These are phyloP conservation scores for Aphidius ervi DNA, from an alignment of 1,140 invertebrate genomes.

Conservation along the genomic window DNA sequence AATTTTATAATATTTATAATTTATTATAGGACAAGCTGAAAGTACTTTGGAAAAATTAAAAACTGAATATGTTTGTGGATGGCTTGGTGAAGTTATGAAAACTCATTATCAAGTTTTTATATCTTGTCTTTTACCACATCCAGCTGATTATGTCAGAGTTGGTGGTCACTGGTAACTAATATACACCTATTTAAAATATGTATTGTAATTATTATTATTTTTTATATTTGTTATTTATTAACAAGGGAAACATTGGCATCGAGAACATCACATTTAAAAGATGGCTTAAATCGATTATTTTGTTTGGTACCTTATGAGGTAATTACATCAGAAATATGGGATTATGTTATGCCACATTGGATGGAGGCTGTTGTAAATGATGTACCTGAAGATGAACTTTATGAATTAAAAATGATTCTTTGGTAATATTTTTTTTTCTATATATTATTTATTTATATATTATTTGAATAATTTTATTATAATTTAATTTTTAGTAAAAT, in stretches of 20 bases:
- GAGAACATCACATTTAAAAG: conserved; percentile 89
- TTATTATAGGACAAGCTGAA: conserved; percentile 69
- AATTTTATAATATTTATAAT: conserved; percentile 17
- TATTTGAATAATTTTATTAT: conserved; percentile 3
- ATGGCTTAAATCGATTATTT: conserved; percentile 87
- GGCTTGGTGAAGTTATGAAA: conserved; percentile 82
- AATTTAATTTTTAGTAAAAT: conserved; percentile 73
- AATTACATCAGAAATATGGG: conserved; percentile 93
- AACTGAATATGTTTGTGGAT: conserved; percentile 86
- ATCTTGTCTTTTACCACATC: conserved; percentile 79
- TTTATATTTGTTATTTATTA: conserved; percentile 16
- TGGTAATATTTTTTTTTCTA: conserved; percentile 52
- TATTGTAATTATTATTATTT: conserved; percentile 16
- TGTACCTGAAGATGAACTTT: conserved; percentile 86
- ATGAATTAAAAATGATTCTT: conserved; percentile 87
- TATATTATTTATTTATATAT: conserved; percentile 15
- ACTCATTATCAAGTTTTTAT: conserved; percentile 85
- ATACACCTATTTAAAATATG: background rate
- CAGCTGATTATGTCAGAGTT: conserved; percentile 84
- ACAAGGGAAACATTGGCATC: conserved; percentile 75
- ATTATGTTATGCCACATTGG: conserved; percentile 97
- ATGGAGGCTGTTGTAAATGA: conserved; percentile 96
- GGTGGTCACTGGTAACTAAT: conserved; percentile 84
- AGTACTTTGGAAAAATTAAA: conserved; percentile 88
- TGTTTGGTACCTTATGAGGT: conserved; percentile 97